Conservation (phyloP, 2,888 invertebrate genomes). For the Pollenia labialis region DNA sequence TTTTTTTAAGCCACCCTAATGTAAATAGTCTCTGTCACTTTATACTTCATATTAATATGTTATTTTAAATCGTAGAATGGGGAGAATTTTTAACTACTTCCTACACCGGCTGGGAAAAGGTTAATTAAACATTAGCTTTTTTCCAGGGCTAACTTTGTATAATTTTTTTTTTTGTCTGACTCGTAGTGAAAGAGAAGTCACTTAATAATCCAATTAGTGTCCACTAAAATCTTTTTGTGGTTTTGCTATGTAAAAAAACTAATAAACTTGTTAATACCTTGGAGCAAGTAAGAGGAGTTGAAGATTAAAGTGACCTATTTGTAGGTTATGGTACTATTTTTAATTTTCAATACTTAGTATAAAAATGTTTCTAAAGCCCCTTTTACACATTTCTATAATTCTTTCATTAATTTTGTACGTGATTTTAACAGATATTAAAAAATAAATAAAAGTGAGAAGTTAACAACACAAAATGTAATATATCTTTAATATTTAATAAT, state of each 20-base stretch:
- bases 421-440: too few relatives aligned
- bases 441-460: too few relatives aligned
- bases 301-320: conserved; percentile 10
- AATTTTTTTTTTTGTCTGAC: background rate
- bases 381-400: too few relatives aligned
- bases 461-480: too few relatives aligned
- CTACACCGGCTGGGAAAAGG: conserved; percentile 36
- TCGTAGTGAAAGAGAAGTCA: background rate
- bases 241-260: background rate
- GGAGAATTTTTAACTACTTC: conserved; percentile 33
- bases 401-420: too few relatives aligned
- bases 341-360: too few relatives aligned
- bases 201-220: conserved; percentile 52
- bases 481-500: too few relatives aligned
- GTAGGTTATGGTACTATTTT: background rate
- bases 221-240: background rate
- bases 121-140: conserved; percentile 38
- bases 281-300: background rate
- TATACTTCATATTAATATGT: background rate
- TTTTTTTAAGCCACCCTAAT: too few relatives aligned
- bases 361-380: too few relatives aligned
- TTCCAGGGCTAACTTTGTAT: conserved; percentile 17
- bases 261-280: background rate
- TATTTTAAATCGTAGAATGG: background rate
- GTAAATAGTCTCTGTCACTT: background rate